Base-by-base conservation (phyloP, 1,140 invertebrate species). In the Oedothorax gibbosus region DNA sequence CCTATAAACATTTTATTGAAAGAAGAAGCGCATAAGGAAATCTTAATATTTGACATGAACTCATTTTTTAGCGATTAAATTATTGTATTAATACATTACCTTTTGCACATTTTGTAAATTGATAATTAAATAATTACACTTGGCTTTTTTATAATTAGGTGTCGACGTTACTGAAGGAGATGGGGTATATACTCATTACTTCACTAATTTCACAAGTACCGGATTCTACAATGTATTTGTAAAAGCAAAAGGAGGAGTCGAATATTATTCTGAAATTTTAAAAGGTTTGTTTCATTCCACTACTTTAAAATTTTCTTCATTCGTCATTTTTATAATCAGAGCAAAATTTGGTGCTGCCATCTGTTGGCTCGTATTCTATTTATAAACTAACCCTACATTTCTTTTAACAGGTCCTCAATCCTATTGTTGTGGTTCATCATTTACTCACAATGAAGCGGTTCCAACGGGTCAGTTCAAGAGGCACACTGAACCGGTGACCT, bases 101-200 rank as follows among this genome's bases (percentile, higher is more conserved):
- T 35, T 35, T 35, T 35, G 5, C 35, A 35, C 5, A 1, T 35
- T 35, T 35, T 35, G 35, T 35, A 35, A 35, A 5, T 35, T 35
- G 35, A 35, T 35, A 6, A 66, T 65, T 9, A 1, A 0, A 66
- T 11, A 49, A 10, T 2, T 35, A 35, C 0, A 49, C 64, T 10
- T 60, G 9, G n/a, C 18, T 51, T 51, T n/a, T 7, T 69, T 62
- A n/a, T 57, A 81, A 86, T 18, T 86, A 92, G 93, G 93, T 89
- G 92, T 93, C 5, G 94, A 94, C 89, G 90, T 94, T 12, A 92
- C 91, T 18, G 91, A 91, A 89, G 91, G 92, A 10, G 94, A 94
- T 89, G 93, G 94, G 15, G 90, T 94, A 15, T 94, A 94, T 88
- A 92, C 93, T 0, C 89, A 92, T 72, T 94, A 93, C 87, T 93